These are phyloP conservation scores for Tetranychus urticae DNA, from an alignment of 1,140 invertebrate genomes.

Conservation along the genomic window DNA sequence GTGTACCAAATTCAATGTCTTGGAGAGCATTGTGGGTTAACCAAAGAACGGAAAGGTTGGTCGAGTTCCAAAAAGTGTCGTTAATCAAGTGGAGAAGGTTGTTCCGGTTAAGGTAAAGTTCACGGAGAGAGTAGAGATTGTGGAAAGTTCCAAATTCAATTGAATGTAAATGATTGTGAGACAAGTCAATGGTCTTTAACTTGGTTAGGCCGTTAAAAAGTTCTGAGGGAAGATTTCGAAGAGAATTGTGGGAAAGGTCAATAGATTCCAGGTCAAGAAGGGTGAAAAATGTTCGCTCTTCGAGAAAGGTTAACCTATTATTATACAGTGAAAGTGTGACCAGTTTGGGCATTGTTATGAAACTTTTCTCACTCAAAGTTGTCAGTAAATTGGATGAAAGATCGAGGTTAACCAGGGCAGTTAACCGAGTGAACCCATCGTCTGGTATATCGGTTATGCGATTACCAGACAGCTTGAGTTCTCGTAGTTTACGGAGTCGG, in stretches of 20 bases:
- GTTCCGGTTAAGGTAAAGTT: conserved; percentile 66
- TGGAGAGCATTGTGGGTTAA: conserved; percentile 63
- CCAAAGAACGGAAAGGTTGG: conserved; percentile 51
- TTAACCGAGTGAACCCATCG: conserved; percentile 40
- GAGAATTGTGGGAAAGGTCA: conserved; percentile 65
- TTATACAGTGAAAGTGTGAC: conserved; percentile 54
- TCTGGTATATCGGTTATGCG: conserved; percentile 42
- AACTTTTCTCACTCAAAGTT: conserved; percentile 42
- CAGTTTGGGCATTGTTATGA: conserved; percentile 47
- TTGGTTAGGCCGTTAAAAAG: conserved; percentile 45
- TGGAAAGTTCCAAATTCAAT: conserved; percentile 48
- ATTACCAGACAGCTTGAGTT: conserved; percentile 55
- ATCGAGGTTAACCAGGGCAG: conserved; percentile 47
- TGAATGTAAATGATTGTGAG: conserved; percentile 62
- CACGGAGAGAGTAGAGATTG: conserved; percentile 43
- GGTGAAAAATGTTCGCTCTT: conserved; percentile 45
- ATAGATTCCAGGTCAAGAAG: conserved; percentile 48
- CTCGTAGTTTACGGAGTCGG: conserved; percentile 41
- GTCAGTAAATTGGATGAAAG: conserved; percentile 62
- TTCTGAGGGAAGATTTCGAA: conserved; percentile 22
- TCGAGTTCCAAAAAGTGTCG: conserved; percentile 50
- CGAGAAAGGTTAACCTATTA: conserved; percentile 49
- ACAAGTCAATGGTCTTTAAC: conserved; percentile 53
- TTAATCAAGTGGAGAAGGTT: conserved; percentile 59
- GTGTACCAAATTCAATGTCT: conserved; percentile 41